Evolutionary conservation across 2,113 vertebrate genomes (phyloP).

Genomic region (Aix galericulata): DNA sequence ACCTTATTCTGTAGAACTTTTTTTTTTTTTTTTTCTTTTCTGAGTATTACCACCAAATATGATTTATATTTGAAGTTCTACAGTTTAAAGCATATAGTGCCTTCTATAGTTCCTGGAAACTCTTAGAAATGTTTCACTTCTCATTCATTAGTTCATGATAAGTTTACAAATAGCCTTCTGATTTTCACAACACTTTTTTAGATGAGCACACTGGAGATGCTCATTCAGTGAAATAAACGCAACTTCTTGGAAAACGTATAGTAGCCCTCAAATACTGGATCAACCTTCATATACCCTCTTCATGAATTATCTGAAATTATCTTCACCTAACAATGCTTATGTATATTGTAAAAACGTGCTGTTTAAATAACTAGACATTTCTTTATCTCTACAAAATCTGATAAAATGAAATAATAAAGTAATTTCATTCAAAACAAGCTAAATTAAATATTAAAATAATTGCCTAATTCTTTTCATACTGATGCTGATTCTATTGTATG

Average conservation of each 20-base stretch:
- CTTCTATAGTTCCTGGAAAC: not conserved
- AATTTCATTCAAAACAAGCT: constrained; percentile 5
- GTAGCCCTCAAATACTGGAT: not conserved
- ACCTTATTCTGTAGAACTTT: not conserved
- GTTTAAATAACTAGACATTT: constrained; percentile 4
- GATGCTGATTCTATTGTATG: not conserved
- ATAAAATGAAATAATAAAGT: constrained; percentile 18
- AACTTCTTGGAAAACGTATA: not conserved
- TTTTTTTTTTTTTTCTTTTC: not conserved
- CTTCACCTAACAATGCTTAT: not conserved
- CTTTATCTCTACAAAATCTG: constrained; percentile 5
- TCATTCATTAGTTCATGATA: not conserved
- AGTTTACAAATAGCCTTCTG: not conserved
- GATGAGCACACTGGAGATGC: not conserved
- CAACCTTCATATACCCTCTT: not conserved
- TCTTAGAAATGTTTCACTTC: not conserved
- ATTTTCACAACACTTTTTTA: not conserved
- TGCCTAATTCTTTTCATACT: not conserved
- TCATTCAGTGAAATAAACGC: not conserved
- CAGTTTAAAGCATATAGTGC: not conserved
- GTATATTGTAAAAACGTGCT: not conserved
- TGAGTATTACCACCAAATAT: not conserved
- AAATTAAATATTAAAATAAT: constrained; percentile 40
- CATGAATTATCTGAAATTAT: constrained; percentile 23
- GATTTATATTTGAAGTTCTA: not conserved